Evolutionary conservation across 2,113 vertebrate genomes (phyloP), one percentile per base, ranked within the genome.

Genomic region (Gadus chalcogrammus): DNA sequence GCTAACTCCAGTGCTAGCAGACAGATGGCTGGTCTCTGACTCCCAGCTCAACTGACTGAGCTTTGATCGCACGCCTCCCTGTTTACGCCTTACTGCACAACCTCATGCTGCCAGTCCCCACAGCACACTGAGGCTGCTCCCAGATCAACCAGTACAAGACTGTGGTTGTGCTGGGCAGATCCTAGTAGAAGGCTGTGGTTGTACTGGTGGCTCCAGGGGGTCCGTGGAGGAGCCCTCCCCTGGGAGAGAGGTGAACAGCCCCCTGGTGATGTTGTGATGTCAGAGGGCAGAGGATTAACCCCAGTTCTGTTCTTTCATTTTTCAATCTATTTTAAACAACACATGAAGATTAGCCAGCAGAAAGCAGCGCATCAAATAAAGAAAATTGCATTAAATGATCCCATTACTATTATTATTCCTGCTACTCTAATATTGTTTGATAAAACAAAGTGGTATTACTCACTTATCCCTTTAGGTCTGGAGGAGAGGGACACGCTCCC

Each of bases 321-420:
- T 89, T 82, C 81, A 81, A 88, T 90, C 85, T 84, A 83, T 83
- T 84, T 83, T 75, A 87, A 90, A 88, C 83, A 87, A 75, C 80
- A 75, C 73, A 62, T 88, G 68, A 85, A 90, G 90, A 92, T 92
- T 91, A 90, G 90, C 89, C 75, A 71, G 69, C 80, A 71, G 77
- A 87, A 79, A 83, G 61, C 85, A 76, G 75, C 72, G 85, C 86
- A 89, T 88, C 86, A 91, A 90, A 88, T 88, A 86, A 88, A 91
- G 84, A 88, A 87, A 89, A 89, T 88, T 84, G 88, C 87, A 89
- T 90, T 82, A 89, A 87, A 90, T 92, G 88, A 91, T 90, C 89
- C 86, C 89, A 89, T 90, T 89, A 89, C 80, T 83, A 83, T 90
- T 90, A 91, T 91, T 90, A 90, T 89, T 79, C 80, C 85, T 80